Evolutionary conservation across 2,113 vertebrate species (phyloP).

Genomic region (Lasiurus borealis): DNA sequence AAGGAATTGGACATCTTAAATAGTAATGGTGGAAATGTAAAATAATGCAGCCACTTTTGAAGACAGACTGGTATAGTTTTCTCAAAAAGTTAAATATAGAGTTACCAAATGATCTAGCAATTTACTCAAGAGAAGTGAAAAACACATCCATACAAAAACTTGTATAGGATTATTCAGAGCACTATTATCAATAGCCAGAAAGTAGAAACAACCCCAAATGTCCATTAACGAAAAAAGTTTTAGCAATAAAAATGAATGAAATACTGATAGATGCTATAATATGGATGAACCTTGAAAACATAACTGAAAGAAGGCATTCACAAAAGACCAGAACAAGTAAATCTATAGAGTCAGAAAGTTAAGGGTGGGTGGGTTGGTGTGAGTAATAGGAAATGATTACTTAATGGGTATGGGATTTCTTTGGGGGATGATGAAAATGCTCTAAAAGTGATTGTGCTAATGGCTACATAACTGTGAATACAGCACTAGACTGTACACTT

Average conservation of each 20-base stretch:
- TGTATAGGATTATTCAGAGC: not conserved
- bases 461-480: not conserved
- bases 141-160: not conserved
- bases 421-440: not conserved
- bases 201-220: not conserved
- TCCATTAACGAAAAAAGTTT: not conserved
- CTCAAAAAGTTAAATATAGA: not conserved
- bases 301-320: constrained; percentile 18
- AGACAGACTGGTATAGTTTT: not conserved
- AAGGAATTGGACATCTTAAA: not conserved
- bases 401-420: not conserved
- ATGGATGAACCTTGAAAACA: not conserved
- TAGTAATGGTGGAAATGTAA: not conserved
- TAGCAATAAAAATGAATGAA: not conserved
- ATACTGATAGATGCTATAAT: not conserved
- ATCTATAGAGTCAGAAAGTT: not conserved
- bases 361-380: not conserved
- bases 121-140: not conserved
- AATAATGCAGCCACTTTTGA: not conserved
- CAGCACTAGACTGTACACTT: not conserved
- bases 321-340: not conserved
- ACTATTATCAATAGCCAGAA: not conserved
- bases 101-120: not conserved
- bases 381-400: not conserved
- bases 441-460: not conserved